phyloP scores from a whole-genome alignment of 2,888 invertebrate genomes.

The Willowsia nigromaculata region DNA sequence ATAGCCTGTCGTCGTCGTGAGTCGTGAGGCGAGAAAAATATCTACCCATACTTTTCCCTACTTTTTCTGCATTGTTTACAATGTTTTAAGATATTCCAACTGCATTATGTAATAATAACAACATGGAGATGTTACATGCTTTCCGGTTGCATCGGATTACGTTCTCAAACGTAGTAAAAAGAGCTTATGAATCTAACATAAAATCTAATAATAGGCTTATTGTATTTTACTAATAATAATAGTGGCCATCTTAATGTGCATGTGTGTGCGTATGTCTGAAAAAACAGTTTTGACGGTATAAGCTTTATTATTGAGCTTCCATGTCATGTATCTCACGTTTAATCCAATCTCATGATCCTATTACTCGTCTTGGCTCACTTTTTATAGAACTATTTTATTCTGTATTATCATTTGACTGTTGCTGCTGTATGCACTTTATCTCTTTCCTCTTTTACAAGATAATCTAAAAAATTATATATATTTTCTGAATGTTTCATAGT shows the following conservation, averaged over 20 bases:
- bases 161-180: background rate
- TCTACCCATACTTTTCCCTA: background rate
- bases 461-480: constrained; percentile 17
- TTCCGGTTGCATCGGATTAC: constrained; percentile 37
- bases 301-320: constrained; percentile 3
- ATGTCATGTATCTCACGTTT: constrained; percentile 68
- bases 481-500: background rate
- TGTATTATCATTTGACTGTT: background rate
- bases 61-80: constrained; percentile 6
- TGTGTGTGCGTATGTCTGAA: background rate
- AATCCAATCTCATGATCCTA: constrained; percentile 61
- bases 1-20: background rate
- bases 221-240: constrained; percentile 25
- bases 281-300: background rate
- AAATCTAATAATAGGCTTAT: constrained; percentile 26
- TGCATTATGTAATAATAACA: background rate
- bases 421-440: background rate
- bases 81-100: background rate
- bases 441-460: background rate
- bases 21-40: background rate
- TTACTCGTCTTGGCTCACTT: constrained; percentile 42
- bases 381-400: background rate
- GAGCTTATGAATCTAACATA: background rate
- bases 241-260: background rate
- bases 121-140: background rate